These are phyloP conservation scores for Telenomus remus DNA, from an alignment of 1,140 invertebrate species.

Conservation along the genomic window DNA sequence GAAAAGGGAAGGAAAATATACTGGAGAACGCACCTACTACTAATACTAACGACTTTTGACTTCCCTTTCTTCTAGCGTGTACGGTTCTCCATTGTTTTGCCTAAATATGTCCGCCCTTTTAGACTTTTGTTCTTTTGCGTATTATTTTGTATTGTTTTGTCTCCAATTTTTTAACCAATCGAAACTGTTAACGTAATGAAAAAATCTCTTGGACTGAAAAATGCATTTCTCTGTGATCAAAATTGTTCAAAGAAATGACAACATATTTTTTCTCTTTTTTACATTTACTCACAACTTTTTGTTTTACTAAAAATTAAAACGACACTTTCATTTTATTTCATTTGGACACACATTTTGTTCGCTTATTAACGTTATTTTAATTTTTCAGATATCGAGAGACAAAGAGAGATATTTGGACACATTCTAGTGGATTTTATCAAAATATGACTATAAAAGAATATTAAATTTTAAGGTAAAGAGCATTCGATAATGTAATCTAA, in stretches of 20 bases:
- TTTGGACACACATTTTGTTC: constrained; percentile 30
- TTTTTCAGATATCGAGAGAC: constrained; percentile 44
- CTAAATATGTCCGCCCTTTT: constrained; percentile 67
- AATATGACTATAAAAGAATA: constrained; percentile 40
- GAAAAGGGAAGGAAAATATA: constrained; percentile 59
- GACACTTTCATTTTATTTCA: too few relatives aligned
- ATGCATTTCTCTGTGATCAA: too few relatives aligned
- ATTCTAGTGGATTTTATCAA: constrained; percentile 43
- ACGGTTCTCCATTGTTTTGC: constrained; percentile 70
- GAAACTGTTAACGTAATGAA: too few relatives aligned
- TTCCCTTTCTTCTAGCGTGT: constrained; percentile 34
- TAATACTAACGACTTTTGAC: constrained; percentile 55
- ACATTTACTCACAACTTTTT: too few relatives aligned
- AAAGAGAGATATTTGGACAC: constrained; percentile 42
- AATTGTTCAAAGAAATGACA: too few relatives aligned
- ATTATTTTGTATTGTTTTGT: constrained; percentile 21
- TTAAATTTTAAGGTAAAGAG: constrained; percentile 36
- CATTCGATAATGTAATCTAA: constrained; percentile 36
- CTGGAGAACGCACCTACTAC: constrained; percentile 62
- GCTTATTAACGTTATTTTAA: constrained; percentile 44
- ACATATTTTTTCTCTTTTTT: too few relatives aligned
- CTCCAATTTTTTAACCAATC: too few relatives aligned
- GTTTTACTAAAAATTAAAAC: too few relatives aligned
- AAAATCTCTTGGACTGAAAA: too few relatives aligned
- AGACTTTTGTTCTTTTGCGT: constrained; percentile 45